A percentile compares a stretch with the other conserved stretches of the same genome.
Evolutionary conservation across 2,888 invertebrate genomes (phyloP).

Genomic region (Dione vanillae): DNA sequence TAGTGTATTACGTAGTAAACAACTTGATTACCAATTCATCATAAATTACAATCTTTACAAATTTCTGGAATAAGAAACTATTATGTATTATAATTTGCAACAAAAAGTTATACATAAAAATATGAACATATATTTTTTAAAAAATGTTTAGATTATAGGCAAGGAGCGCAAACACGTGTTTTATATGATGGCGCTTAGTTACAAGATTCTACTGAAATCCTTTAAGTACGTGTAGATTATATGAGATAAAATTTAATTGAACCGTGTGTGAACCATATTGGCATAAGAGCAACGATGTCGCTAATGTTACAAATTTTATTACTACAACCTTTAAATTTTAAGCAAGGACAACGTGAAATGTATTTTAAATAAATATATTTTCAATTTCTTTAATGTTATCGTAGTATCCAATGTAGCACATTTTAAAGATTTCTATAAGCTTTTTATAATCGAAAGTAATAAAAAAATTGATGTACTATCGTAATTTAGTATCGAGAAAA

Average conservation of each 20-base stretch:
- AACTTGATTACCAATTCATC: neutral
- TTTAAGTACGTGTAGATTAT: neutral
- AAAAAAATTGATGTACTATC: too few species aligned
- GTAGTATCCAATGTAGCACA: too few species aligned
- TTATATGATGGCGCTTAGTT: neutral
- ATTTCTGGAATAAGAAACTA: neutral
- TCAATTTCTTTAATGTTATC: too few species aligned
- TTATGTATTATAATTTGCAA: neutral
- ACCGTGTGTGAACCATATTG: neutral
- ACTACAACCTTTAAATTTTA: neutral
- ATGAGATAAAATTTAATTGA: neutral
- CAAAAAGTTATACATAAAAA: neutral
- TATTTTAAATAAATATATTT: too few species aligned
- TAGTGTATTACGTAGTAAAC: neutral
- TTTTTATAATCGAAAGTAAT: too few species aligned
- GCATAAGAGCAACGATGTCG: neutral
- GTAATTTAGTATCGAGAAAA: too few species aligned
- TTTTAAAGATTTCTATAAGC: too few species aligned
- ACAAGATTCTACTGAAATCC: neutral
- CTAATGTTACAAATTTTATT: conserved; percentile 12
- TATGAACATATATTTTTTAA: neutral
- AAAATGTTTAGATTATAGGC: neutral
- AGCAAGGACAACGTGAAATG: too few species aligned
- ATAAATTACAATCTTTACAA: neutral
- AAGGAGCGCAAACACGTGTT: neutral